These are phyloP conservation scores for Beaufortia kweichowensis DNA, from an alignment of 2,113 vertebrate genomes.

Conservation along the genomic window DNA sequence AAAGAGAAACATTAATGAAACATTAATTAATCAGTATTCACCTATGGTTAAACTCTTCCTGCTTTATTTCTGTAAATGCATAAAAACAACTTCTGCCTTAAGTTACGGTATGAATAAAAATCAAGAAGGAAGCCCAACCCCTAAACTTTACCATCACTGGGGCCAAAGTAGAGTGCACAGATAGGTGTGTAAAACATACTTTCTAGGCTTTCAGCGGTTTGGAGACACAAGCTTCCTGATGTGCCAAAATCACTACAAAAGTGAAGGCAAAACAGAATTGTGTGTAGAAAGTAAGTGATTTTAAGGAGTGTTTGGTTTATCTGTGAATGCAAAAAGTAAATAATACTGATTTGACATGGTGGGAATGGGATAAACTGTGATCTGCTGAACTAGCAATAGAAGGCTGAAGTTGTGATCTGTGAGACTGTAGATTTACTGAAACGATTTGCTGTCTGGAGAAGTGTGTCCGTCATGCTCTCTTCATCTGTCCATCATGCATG, in stretches of 20 bases:
- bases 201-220: neutral
- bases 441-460: slow-evolving; percentile 36
- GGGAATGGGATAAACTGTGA: neutral
- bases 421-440: slow-evolving; percentile 26
- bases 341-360: neutral
- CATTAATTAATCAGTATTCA: neutral
- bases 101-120: neutral
- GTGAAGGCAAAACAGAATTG: neutral
- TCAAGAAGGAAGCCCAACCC: neutral
- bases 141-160: too few species aligned
- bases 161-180: neutral
- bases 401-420: neutral
- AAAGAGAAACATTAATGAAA: slow-evolving; percentile 29
- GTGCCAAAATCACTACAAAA: neutral
- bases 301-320: neutral
- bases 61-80: neutral
- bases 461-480: slow-evolving; percentile 4
- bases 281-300: neutral
- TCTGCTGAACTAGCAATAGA: neutral
- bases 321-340: neutral
- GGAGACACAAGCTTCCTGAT: neutral
- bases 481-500: slow-evolving; percentile 6
- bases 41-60: neutral
- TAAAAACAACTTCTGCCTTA: neutral
- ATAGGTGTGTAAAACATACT: neutral